Base-by-base conservation (phyloP, 2,113 vertebrate species). In the Amazona vittata region DNA sequence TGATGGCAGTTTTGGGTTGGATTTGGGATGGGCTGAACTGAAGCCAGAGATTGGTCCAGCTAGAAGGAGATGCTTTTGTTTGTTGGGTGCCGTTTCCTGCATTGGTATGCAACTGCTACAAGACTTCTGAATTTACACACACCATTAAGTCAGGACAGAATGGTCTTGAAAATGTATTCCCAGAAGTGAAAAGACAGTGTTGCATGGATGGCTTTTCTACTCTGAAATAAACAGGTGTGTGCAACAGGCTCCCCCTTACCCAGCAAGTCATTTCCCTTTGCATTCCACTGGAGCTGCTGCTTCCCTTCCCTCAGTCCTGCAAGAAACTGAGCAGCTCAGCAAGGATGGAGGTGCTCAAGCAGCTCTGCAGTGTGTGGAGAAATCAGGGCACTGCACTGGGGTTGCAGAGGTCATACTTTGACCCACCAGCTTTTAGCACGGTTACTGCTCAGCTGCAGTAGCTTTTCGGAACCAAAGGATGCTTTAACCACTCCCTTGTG, bases 121-220 rank as follows among this genome's bases (percentile, higher is more conserved):
- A 78, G 37, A 22, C 11, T 80, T 83, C n/a, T 10, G 4, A 20
- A 55, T 80, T 90, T 33, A 68, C 44, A 62, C 5, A 11, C 0
- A 4, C 12, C 29, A 9, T 44, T 60, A 44, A 83, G 43, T 22
- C 25, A 35, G 33, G 44, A 69, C 28, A 79, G 81, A 87, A 53
- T 0, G 2, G n/a, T 5, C 12, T 41, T 37, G n/a, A 43, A 64
- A 81, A 37, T 0, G 1, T 43, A 37, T 24, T 70, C 44, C 22
- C 29, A 57, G 73, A 44, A 59, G 17, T 29, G n/a, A 12, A 16
- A 41, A 52, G 33, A 39, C 14, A 33, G 21, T 2, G 20, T 26
- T 21, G 24, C 0, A 0, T 16, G 31, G 25, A 46, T 39, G 41
- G 13, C 33, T 78, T 12, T 21, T 55, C 43, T n/a, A 18, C 31